A percentile compares a stretch with the other conserved stretches of the same genome.
Conservation (phyloP, 2,113 vertebrate genomes). For the Entomyzon cyanotis region DNA sequence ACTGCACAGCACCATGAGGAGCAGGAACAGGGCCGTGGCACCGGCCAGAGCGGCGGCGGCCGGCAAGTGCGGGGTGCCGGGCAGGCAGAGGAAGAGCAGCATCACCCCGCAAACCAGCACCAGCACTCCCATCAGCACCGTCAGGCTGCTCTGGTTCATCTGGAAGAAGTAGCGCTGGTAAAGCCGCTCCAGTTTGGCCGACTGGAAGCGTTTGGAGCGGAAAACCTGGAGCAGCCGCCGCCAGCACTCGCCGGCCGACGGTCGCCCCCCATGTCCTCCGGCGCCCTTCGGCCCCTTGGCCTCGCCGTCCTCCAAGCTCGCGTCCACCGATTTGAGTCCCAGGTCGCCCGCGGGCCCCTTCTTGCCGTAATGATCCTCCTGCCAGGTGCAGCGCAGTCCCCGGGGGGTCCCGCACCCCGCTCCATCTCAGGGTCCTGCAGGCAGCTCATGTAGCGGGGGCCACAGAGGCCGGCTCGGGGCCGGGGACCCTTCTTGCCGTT, state of each 20-base stretch:
- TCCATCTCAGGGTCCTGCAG: conserved; percentile 89
- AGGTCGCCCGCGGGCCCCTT: conserved; percentile 77
- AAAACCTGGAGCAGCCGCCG: conserved; percentile 85
- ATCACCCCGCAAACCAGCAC: conserved; percentile 90
- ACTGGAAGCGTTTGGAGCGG: conserved; percentile 95
- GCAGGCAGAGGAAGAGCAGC: conserved; percentile 90
- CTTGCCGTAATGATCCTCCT: conserved; percentile 91
- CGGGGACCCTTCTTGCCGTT: conserved; percentile 91
- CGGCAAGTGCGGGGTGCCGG: conserved; percentile 74
- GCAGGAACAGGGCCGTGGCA: conserved; percentile 86
- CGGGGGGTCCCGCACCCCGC: conserved; percentile 13
- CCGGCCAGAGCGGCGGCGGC: conserved; percentile 81
- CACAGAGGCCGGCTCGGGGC: conserved; percentile 85
- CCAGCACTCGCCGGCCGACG: conserved; percentile 81
- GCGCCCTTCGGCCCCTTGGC: conserved; percentile 54
- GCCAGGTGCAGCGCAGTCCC: conserved; percentile 86
- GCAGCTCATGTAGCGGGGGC: conserved; percentile 94
- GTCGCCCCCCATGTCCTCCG: neutral
- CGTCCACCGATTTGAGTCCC: conserved; percentile 85
- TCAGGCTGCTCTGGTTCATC: conserved; percentile 97
- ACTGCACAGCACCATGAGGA: conserved; percentile 94
- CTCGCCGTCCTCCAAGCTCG: conserved; percentile 87
- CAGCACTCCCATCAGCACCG: conserved; percentile 94
- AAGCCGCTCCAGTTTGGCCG: conserved; percentile 92
- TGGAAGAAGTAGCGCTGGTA: conserved; percentile 98